These are phyloP conservation scores for Casuarius casuarius DNA, from an alignment of 2,113 vertebrate genomes.

Conservation along the genomic window DNA sequence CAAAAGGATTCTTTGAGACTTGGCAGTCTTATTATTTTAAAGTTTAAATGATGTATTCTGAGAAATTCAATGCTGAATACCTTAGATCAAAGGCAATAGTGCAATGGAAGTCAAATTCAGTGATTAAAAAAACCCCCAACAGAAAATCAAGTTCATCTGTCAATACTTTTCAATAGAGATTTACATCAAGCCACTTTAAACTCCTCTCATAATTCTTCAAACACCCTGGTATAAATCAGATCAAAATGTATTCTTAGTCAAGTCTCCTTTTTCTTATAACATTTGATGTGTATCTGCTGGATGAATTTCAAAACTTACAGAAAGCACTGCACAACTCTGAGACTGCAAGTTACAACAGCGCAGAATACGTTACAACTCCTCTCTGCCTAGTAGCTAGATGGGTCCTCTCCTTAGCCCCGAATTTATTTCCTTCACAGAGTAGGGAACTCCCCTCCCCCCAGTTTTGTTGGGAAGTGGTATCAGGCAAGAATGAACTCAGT, in stretches of 20 bases:
- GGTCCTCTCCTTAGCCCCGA: not conserved
- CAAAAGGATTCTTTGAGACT: not conserved
- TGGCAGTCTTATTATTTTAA: conserved; percentile 5
- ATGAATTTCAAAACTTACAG: not conserved
- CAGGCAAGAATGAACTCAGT: not conserved
- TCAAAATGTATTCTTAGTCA: conserved; percentile 14
- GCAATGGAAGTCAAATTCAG: not conserved
- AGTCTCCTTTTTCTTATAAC: not conserved
- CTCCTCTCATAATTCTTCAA: conserved; percentile 32
- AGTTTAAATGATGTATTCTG: conserved; percentile 17
- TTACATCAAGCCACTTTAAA: conserved; percentile 46
- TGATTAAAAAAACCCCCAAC: not conserved
- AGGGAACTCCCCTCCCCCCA: not conserved
- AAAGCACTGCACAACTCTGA: not conserved
- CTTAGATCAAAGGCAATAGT: conserved; percentile 8
- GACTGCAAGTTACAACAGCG: not conserved
- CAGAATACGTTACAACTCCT: not conserved
- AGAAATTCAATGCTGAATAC: not conserved
- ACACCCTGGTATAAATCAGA: conserved; percentile 9
- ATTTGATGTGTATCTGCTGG: not conserved
- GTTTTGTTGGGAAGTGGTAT: not conserved
- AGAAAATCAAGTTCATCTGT: conserved; percentile 3
- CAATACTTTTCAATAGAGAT: conserved; percentile 42
- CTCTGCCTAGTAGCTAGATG: too few relatives aligned
- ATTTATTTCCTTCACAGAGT: not conserved